These are phyloP conservation scores for Hozukius guyotensis DNA, from an alignment of 2,797 vertebrate species.

Conservation along the genomic window DNA sequence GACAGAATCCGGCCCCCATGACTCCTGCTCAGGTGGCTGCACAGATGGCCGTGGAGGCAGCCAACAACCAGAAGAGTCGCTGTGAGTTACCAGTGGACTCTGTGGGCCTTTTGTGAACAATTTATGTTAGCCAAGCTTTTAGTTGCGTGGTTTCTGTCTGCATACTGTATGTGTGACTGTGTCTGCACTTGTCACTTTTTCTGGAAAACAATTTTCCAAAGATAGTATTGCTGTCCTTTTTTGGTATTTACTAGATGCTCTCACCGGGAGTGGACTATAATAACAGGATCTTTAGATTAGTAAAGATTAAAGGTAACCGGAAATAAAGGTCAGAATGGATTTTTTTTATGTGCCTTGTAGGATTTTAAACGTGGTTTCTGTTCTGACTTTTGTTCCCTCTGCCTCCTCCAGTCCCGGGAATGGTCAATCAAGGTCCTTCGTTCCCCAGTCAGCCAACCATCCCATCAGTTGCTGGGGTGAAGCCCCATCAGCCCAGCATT, in stretches of 20 bases:
- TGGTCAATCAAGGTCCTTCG: constrained; percentile 70
- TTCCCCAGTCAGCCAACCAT: constrained; percentile 81
- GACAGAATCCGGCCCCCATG: constrained; percentile 72
- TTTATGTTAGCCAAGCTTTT: constrained; percentile 31
- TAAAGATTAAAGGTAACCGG: neutral
- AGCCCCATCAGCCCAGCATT: constrained; percentile 84
- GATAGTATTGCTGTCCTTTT: neutral
- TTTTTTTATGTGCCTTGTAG: neutral
- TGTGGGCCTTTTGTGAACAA: constrained; percentile 20
- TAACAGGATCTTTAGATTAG: neutral
- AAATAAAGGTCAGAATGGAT: neutral
- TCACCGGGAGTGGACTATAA: neutral
- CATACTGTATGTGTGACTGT: neutral
- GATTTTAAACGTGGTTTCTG: neutral
- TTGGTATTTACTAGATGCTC: neutral
- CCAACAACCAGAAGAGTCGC: constrained; percentile 89
- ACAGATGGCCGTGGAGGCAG: constrained; percentile 87
- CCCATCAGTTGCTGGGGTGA: constrained; percentile 79
- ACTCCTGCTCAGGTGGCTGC: constrained; percentile 88
- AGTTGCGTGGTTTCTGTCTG: neutral
- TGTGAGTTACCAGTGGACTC: constrained; percentile 81
- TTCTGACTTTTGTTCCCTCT: neutral
- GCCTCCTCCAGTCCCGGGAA: constrained; percentile 59
- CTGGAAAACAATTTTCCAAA: neutral
- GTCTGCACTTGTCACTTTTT: neutral